These are phyloP conservation scores for Herminia tarsipennalis DNA, from an alignment of 2,888 invertebrate genomes.

Conservation along the genomic window DNA sequence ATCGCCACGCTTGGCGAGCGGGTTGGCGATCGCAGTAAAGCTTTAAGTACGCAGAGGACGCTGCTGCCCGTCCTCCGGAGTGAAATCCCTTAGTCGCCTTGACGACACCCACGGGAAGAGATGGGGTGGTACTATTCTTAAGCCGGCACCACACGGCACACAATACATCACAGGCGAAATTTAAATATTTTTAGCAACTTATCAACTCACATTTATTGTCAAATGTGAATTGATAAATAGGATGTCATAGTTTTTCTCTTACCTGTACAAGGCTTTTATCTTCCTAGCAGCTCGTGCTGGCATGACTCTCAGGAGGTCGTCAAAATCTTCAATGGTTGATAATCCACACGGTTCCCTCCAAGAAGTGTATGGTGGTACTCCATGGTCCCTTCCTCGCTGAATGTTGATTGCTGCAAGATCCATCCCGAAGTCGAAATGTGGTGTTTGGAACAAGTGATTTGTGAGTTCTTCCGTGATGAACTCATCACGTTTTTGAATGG, in stretches of 20 bases:
- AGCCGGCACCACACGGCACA: too few species aligned
- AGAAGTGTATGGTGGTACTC: conserved; percentile 91
- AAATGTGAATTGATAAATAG: neutral
- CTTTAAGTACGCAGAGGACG: too few species aligned
- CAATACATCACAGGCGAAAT: too few species aligned
- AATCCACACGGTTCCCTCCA: conserved; percentile 94
- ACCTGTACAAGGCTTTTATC: conserved; percentile 86
- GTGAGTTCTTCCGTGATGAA: conserved; percentile 93
- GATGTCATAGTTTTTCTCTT: conserved; percentile 1
- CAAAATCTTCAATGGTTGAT: conserved; percentile 87
- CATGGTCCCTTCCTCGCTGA: conserved; percentile 94
- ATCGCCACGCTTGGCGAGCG: too few species aligned
- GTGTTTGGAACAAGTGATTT: conserved; percentile 92
- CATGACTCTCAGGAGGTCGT: conserved; percentile 89
- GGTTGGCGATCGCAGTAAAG: too few species aligned
- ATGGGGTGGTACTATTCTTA: too few species aligned
- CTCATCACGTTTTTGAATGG: conserved; percentile 92
- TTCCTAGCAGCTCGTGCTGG: conserved; percentile 87
- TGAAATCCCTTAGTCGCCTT: too few species aligned
- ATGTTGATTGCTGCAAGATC: conserved; percentile 95
- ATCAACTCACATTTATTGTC: neutral
- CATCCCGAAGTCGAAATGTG: conserved; percentile 90
- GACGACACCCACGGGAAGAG: too few species aligned
- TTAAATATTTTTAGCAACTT: neutral
- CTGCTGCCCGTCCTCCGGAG: too few species aligned